These are phyloP conservation scores for Drosophila quinaria DNA, from an alignment of 2,888 invertebrate genomes.

Conservation along the genomic window DNA sequence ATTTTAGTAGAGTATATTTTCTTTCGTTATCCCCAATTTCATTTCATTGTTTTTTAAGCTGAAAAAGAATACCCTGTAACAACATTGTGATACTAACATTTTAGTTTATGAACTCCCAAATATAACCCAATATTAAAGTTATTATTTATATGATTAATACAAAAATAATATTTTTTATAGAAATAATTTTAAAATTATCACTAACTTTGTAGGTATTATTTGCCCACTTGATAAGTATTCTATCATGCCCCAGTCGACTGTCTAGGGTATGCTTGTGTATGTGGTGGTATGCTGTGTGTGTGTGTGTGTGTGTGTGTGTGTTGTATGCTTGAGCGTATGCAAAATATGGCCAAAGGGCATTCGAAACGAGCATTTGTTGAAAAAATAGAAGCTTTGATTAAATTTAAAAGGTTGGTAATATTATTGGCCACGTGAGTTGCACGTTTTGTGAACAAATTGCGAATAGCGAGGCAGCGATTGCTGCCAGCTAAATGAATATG, in stretches of 20 bases:
- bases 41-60: too few species aligned
- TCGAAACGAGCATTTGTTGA: slow-evolving; percentile 52
- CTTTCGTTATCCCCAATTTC: too few species aligned
- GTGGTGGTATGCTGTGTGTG: slow-evolving; percentile 1
- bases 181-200: too few species aligned
- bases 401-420: slow-evolving; percentile 72
- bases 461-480: slow-evolving; percentile 12
- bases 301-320: background rate
- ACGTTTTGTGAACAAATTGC: background rate
- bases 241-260: background rate
- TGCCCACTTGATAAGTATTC: background rate
- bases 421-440: slow-evolving; percentile 53
- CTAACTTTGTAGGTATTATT: background rate
- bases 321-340: slow-evolving; percentile 42
- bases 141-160: background rate
- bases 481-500: slow-evolving; percentile 42
- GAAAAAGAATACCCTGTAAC: too few species aligned
- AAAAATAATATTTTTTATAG: background rate
- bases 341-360: slow-evolving; percentile 63
- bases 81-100: too few species aligned
- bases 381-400: slow-evolving; percentile 69
- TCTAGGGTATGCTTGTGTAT: slow-evolving; percentile 8
- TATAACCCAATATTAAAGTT: too few species aligned
- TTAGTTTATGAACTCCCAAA: too few species aligned
- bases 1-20: too few species aligned